Percentiles rank a stretch among this genome's conserved stretches.
phyloP scores from a whole-genome alignment of 2,797 vertebrate genomes.

The Discoglossus pictus region DNA sequence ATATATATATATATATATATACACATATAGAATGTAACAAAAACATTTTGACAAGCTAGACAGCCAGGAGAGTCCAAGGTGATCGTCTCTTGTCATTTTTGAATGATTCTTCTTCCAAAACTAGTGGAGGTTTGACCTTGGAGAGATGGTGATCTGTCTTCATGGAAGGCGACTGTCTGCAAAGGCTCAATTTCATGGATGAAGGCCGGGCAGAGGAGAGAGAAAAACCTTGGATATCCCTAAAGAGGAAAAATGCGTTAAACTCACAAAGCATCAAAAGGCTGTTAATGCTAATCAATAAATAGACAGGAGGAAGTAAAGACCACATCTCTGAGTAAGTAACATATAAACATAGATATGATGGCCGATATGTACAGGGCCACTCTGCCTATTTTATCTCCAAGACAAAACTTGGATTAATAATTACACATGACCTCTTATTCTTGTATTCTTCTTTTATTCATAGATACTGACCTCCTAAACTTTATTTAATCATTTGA shows the following conservation, averaged over 20 bases:
- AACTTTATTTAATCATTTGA: too few species aligned
- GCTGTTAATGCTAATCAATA: constrained; percentile 64
- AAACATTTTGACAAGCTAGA: constrained; percentile 55
- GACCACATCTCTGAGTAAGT: constrained; percentile 20
- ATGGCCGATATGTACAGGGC: too few species aligned
- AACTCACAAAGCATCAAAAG: constrained; percentile 54
- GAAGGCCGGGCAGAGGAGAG: constrained; percentile 58
- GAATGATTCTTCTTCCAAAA: constrained; percentile 66
- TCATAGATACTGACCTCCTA: too few species aligned
- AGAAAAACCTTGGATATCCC: constrained; percentile 61
- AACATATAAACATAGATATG: too few species aligned
- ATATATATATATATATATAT: constrained; percentile 52
- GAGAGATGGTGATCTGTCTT: constrained; percentile 71
- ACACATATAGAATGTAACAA: constrained; percentile 43
- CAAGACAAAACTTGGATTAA: too few species aligned
- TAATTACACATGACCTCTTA: too few species aligned
- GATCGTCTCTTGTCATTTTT: constrained; percentile 62
- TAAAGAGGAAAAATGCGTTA: constrained; percentile 67
- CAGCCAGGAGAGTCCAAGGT: constrained; percentile 56
- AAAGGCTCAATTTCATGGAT: constrained; percentile 70
- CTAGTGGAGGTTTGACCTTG: constrained; percentile 71
- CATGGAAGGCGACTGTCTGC: constrained; percentile 68
- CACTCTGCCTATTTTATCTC: too few species aligned
- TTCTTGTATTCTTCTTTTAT: too few species aligned
- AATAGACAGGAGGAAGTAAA: constrained; percentile 50